Evolutionary conservation across 2,888 invertebrate species (phyloP).

Genomic region (Apeira syringaria): DNA sequence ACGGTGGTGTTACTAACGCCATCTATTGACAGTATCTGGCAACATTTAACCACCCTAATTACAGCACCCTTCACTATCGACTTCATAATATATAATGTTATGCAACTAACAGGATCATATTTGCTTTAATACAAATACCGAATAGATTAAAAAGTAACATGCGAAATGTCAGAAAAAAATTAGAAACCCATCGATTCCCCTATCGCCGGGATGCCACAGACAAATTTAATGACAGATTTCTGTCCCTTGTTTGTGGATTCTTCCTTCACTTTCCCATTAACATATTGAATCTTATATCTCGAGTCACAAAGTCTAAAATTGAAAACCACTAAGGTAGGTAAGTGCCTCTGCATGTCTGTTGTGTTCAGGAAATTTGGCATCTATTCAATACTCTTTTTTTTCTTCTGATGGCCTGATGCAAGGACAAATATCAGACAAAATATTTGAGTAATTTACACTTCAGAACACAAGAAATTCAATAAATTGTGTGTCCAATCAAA

Average conservation of each 20-base stretch:
- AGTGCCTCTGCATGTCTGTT: slow-evolving; percentile 33
- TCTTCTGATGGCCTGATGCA: slow-evolving; percentile 30
- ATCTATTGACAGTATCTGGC: too few relatives aligned
- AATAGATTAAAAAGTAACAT: slow-evolving; percentile 1
- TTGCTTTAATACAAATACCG: background rate
- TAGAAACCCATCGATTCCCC: slow-evolving; percentile 39
- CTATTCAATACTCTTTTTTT: slow-evolving; percentile 33
- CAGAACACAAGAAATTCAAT: too few relatives aligned
- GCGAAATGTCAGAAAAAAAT: slow-evolving; percentile 19
- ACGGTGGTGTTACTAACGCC: too few relatives aligned
- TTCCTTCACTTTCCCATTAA: slow-evolving; percentile 12
- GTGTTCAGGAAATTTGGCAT: slow-evolving; percentile 44
- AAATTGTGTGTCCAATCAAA: too few relatives aligned
- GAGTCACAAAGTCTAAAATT: slow-evolving; percentile 20
- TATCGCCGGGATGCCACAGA: slow-evolving; percentile 41
- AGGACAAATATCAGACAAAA: too few relatives aligned
- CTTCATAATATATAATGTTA: too few relatives aligned
- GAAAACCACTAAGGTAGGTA: slow-evolving; percentile 4
- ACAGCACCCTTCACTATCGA: too few relatives aligned
- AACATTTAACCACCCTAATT: too few relatives aligned
- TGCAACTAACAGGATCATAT: too few relatives aligned
- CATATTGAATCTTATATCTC: slow-evolving; percentile 14
- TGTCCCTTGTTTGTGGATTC: slow-evolving; percentile 34
- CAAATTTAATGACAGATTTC: slow-evolving; percentile 52
- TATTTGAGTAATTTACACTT: too few relatives aligned